Base-by-base conservation (phyloP, 2,797 vertebrate genomes). In the Myiothlypis coronata region DNA sequence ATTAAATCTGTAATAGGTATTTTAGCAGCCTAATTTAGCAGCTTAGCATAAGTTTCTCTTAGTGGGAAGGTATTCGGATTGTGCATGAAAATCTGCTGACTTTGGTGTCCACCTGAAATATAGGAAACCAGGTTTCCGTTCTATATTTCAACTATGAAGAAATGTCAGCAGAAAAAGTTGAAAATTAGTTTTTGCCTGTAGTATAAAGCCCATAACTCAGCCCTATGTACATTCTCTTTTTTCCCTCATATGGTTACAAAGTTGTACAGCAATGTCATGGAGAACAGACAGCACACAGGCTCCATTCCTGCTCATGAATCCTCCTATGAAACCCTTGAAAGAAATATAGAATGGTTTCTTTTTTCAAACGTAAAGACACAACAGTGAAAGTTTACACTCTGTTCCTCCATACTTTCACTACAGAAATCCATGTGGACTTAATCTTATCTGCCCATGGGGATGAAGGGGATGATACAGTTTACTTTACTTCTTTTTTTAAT, bases 371-470 rank as follows among this genome's bases (percentile, higher is more conserved):
- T 65, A 64, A 39, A 55, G 65, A 28, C 34, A 81, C 9, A 81
- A 14, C 8, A 9, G 15, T 78, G 65, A 57, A 93, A 91, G 70
- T 76, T 95, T 83, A 79, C 87, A 49, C 34, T 60, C 35, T 76
- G 11, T 63, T 76, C 21, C 44, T 65, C 43, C 19, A 64, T 17
- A 79, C 30, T 83, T 72, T 88, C 47, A 43, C 37, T 74, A 23
- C 43, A 90, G n/a, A 90, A 88, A 79, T 90, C 77, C 83, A 74
- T 84, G 75, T 94, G 90, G 60, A 84, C 23, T 80, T 85, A 86
- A 87, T 70, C 49, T 90, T 82, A 56, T 82, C 80, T 92, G 59
- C 49, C 59, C 55, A 28, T 19, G 15, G 80, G 89, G 55, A 83
- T 72, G 59, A 94, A 83, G 70, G 9, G 24, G 67, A 90, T 69